Evolutionary conservation across 2,113 vertebrate species (phyloP), one percentile per base, ranked within the genome.

Genomic region (Sorex araneus): DNA sequence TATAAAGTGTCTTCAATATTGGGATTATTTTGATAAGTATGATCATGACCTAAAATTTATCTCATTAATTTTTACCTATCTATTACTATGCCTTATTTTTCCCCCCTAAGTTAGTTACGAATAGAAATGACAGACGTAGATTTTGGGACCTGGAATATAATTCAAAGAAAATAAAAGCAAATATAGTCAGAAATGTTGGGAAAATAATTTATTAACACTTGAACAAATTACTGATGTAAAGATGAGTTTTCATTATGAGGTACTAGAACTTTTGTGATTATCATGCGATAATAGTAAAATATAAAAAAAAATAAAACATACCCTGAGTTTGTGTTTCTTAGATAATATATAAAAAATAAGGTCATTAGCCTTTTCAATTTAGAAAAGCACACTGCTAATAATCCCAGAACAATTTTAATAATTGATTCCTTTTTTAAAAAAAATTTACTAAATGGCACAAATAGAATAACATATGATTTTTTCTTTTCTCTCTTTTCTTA

Each of bases 101-200:
- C 5, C 1, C 4, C 47, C 47, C 70, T 40, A 91, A 80, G 47
- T 91, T 80, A 63, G 60, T 86, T 69, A 63, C 87, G 64, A 67
- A 47, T 8, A 87, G 12, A 88, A 85, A 71, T 60, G 2, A 30
- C 32, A 77, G 19, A 87, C 80, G 10, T 74, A 2, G 3, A 81
- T 8, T 78, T 89, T 47, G 28, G 8, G n/a, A 84, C 87, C 16
- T 71, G 85, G 40, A 94, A 83, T 92, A 91, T 54, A n/a, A 79
- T 78, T 79, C 84, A 27, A 89, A 84, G 47, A 77, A 91, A 81
- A 94, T 43, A 77, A 34, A 30, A 50, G n/a, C 64, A 69, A 78
- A 74, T 83, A 82, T 84, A 83, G 60, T 90, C 11, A 70, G 2
- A 84, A 77, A 27, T 73, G 2, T 45, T 63, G 82, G 16, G 23